Conservation (phyloP, 2,888 invertebrate species). For the Poecilus cupreus region DNA sequence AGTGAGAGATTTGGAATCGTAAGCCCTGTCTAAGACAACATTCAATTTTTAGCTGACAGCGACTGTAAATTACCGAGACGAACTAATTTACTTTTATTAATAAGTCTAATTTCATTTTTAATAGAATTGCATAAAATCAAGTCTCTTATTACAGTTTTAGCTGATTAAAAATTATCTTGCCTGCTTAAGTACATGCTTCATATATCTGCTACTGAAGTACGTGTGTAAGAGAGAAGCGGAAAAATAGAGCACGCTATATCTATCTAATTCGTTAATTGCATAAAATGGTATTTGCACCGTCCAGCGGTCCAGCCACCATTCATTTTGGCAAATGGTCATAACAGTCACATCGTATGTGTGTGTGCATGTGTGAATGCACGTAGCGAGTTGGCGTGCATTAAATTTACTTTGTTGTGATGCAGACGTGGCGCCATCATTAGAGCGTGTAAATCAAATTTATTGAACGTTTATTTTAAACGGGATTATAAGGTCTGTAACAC, state of each 20-base stretch:
- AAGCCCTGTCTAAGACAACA: no score
- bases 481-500: slow-evolving; percentile 41
- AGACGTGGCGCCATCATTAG: slow-evolving; percentile 49
- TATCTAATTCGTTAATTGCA: slow-evolving; percentile 20
- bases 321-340: not conserved
- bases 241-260: not conserved
- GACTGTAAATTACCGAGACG: no score
- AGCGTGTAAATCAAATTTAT: slow-evolving; percentile 54
- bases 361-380: not conserved
- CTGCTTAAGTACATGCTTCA: no score
- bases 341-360: not conserved
- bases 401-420: slow-evolving; percentile 51
- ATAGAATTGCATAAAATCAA: no score
- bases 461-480: slow-evolving; percentile 52
- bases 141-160: no score
- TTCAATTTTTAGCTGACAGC: no score
- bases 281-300: not conserved
- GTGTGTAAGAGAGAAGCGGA: not conserved
- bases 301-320: not conserved
- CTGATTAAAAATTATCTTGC: no score
- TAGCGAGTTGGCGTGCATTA: not conserved
- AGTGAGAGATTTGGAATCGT: no score
- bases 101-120: no score
- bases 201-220: no score
- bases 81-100: no score